Conservation (phyloP, 2,888 invertebrate genomes). For the Calliscelio sp. region DNA sequence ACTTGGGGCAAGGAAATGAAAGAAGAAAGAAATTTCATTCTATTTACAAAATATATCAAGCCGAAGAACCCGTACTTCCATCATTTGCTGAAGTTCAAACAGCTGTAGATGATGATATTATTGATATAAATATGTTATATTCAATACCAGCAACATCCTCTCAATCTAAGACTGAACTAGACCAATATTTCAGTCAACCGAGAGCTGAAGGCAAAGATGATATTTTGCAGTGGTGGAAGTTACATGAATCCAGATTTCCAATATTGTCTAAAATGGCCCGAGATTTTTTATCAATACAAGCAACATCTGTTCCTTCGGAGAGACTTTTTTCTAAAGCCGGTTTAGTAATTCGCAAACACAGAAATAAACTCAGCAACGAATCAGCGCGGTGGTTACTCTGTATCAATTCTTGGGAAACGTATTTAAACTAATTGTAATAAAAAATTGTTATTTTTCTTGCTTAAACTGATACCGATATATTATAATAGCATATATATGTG, state of each 20-base stretch:
- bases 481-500: background rate
- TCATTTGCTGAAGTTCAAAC: no score
- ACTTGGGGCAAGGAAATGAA: constrained; percentile 50
- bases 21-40: constrained; percentile 33
- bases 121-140: background rate
- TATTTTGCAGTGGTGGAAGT: constrained; percentile 17
- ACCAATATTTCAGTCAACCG: background rate
- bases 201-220: background rate
- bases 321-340: constrained; percentile 14
- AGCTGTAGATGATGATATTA: background rate
- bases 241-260: background rate
- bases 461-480: no score
- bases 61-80: no score
- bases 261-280: background rate
- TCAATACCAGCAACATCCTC: background rate
- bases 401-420: constrained; percentile 1
- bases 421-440: background rate
- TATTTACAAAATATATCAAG: no score
- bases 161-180: background rate
- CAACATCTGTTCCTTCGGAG: background rate
- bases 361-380: background rate
- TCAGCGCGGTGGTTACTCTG: background rate
- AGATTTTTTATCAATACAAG: background rate
- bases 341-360: background rate
- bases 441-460: no score